These are phyloP conservation scores for Unio delphinus DNA, from an alignment of 2,888 invertebrate species.

Conservation along the genomic window DNA sequence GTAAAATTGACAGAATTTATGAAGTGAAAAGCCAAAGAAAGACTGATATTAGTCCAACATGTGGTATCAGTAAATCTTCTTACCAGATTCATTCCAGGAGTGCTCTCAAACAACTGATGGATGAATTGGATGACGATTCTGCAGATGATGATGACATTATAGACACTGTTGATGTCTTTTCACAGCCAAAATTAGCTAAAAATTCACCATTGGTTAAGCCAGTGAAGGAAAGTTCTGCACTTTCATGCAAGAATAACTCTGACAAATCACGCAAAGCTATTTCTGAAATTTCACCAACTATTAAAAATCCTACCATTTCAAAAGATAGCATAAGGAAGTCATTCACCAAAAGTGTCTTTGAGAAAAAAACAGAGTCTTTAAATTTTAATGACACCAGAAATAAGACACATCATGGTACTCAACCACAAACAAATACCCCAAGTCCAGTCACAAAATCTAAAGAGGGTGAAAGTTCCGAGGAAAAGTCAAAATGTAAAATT, in stretches of 20 bases:
- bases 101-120: conserved; percentile 27
- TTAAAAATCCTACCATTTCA: conserved; percentile 9
- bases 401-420: neutral
- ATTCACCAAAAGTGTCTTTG: conserved; percentile 3
- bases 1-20: too few relatives aligned
- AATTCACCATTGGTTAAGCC: too few relatives aligned
- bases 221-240: too few relatives aligned
- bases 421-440: neutral
- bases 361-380: neutral
- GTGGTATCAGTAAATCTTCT: conserved; percentile 21
- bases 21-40: neutral
- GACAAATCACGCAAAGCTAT: too few relatives aligned
- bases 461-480: neutral
- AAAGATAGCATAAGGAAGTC: conserved; percentile 2
- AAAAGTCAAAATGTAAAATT: conserved; percentile 1
- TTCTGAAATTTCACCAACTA: conserved; percentile 12
- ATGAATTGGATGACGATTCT: conserved; percentile 21
- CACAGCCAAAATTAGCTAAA: conserved; percentile 7
- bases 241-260: too few relatives aligned
- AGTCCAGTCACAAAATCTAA: neutral
- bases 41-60: conserved; percentile 12
- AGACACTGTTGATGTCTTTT: conserved; percentile 24
- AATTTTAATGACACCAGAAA: conserved; percentile 1
- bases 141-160: conserved; percentile 23
- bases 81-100: conserved; percentile 19